Conservation (phyloP, 2,113 vertebrate genomes). For the Tachuris rubrigastra region DNA sequence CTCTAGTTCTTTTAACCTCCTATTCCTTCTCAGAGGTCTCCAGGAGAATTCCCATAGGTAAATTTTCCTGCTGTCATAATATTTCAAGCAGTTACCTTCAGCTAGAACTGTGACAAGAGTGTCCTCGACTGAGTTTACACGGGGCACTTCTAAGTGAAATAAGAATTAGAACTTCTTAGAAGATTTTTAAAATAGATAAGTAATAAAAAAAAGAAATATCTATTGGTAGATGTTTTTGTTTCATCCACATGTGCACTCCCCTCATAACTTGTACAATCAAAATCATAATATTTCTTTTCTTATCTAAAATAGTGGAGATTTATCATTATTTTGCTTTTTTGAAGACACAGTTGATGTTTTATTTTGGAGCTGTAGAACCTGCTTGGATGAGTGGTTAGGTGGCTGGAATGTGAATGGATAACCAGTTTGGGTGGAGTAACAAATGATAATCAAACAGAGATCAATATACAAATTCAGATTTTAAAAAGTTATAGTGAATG, state of each 20-base stretch:
- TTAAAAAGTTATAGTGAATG: not conserved
- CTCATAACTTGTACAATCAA: not conserved
- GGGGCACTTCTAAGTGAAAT: not conserved
- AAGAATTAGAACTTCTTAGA: not conserved
- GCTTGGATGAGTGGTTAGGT: not conserved
- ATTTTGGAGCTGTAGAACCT: not conserved
- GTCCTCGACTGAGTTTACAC: not conserved
- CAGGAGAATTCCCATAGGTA: not conserved
- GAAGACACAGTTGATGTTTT: not conserved
- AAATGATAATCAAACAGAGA: not conserved
- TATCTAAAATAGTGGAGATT: not conserved
- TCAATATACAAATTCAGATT: not conserved
- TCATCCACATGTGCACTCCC: not conserved
- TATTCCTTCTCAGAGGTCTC: not conserved
- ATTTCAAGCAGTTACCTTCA: not conserved
- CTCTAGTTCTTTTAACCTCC: not conserved
- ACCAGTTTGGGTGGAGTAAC: not conserved
- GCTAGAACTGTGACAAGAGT: not conserved
- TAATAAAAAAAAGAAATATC: not conserved
- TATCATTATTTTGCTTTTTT: not conserved
- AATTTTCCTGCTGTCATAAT: not conserved
- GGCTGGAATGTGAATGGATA: not conserved
- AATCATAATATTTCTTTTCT: fast-evolving
- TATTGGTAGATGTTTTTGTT: not conserved
- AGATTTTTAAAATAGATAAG: not conserved